Conservation (phyloP, 2,888 invertebrate species). For the Amphipyra berbera region DNA sequence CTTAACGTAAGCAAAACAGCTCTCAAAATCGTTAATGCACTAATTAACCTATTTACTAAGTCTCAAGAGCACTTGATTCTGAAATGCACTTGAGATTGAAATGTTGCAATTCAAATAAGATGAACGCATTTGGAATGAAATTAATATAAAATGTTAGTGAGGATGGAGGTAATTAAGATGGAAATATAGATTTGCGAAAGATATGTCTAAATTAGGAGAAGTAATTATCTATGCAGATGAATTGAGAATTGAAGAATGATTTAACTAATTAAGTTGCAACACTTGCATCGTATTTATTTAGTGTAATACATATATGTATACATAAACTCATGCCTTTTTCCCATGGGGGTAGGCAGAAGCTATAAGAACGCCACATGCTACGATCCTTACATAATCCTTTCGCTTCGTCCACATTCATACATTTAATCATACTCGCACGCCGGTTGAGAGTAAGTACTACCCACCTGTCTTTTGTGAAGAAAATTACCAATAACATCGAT, state of each 20-base stretch:
- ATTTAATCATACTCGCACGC: too few relatives aligned
- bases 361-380: too few relatives aligned
- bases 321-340: too few relatives aligned
- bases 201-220: neutral
- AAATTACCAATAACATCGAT: too few relatives aligned
- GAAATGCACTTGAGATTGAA: constrained; percentile 58
- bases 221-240: neutral
- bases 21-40: constrained; percentile 56
- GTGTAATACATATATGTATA: too few relatives aligned
- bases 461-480: too few relatives aligned
- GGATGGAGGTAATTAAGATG: constrained; percentile 10
- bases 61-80: constrained; percentile 60
- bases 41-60: constrained; percentile 66
- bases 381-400: too few relatives aligned
- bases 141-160: constrained; percentile 1
- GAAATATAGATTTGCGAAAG: constrained; percentile 11
- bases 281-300: too few relatives aligned
- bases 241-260: neutral
- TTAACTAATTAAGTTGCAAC: neutral
- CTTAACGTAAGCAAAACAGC: constrained; percentile 28
- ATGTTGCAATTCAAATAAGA: constrained; percentile 54
- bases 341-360: too few relatives aligned
- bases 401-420: too few relatives aligned
- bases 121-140: constrained; percentile 28
- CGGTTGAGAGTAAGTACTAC: too few relatives aligned